Evolutionary conservation across 2,888 invertebrate genomes (phyloP).

Genomic region (Xestoiulus laeticollis): DNA sequence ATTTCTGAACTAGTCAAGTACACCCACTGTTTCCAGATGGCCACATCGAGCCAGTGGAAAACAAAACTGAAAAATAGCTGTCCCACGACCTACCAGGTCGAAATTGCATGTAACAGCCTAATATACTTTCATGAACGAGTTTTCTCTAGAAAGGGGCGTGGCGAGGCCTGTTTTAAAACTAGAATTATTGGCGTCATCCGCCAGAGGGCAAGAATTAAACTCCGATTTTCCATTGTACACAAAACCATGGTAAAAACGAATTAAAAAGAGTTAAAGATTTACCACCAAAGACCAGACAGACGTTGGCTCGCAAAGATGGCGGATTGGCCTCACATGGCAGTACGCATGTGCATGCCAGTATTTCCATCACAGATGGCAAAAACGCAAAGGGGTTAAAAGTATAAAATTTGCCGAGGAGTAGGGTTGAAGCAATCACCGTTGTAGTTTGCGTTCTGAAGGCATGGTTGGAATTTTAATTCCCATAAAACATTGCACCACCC

Average conservation of each 20-base stretch:
- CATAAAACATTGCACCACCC: not conserved
- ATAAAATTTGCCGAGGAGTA: not conserved
- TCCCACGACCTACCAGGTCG: constrained; percentile 18
- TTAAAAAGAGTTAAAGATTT: no score
- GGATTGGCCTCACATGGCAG: no score
- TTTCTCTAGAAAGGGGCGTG: not conserved
- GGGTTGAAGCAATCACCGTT: not conserved
- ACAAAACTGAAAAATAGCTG: not conserved
- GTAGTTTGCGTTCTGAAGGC: not conserved
- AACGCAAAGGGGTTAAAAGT: not conserved
- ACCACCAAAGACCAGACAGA: no score
- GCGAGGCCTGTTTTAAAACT: not conserved
- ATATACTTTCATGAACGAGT: not conserved
- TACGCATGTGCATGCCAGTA: not conserved
- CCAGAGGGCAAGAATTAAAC: no score
- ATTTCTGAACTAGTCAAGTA: not conserved
- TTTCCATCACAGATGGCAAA: not conserved
- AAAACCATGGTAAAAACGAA: no score
- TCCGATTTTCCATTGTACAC: no score
- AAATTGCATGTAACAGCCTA: not conserved
- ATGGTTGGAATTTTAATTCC: constrained; percentile 28
- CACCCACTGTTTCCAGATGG: constrained; percentile 7
- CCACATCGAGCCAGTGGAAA: not conserved
- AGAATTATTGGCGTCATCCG: not conserved
- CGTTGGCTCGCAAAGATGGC: no score